Percentiles rank a stretch among this genome's conserved stretches.
phyloP scores from a whole-genome alignment of 2,797 vertebrate species.

The Acanthornis magna region DNA sequence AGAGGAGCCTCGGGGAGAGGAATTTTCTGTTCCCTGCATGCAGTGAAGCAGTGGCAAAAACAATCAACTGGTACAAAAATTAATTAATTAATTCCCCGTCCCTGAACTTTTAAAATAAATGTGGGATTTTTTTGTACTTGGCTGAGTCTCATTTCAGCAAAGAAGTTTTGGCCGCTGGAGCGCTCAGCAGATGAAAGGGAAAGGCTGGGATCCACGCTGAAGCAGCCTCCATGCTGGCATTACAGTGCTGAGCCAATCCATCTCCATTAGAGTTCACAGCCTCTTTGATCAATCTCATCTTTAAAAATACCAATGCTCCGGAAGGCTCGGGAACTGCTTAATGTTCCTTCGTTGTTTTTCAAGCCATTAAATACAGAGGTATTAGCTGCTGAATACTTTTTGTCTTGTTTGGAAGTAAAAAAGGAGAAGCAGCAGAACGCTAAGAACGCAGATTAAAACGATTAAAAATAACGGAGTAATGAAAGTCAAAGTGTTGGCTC shows the following conservation, averaged over 20 bases:
- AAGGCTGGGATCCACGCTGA: background rate
- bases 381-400: slow-evolving; percentile 43
- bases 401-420: slow-evolving; percentile 44
- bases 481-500: slow-evolving; percentile 53
- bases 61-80: background rate
- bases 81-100: background rate
- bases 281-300: slow-evolving; percentile 64
- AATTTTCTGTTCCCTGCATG: background rate
- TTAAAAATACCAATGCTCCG: slow-evolving; percentile 38
- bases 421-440: background rate
- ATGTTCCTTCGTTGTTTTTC: slow-evolving; percentile 48
- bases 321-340: slow-evolving; percentile 7
- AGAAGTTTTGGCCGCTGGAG: background rate
- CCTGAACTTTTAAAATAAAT: background rate
- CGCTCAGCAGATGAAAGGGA: slow-evolving; percentile 3
- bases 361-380: slow-evolving; percentile 36
- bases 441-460: slow-evolving; percentile 41
- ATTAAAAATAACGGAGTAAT: slow-evolving; percentile 58
- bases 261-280: slow-evolving; percentile 59
- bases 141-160: background rate
- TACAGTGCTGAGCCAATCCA: slow-evolving; percentile 4
- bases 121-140: background rate
- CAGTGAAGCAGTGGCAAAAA: background rate
- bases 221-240: background rate
- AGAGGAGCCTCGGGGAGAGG: background rate